phyloP scores from a whole-genome alignment of 2,888 invertebrate species.

The Steinernema carpocapsae region DNA sequence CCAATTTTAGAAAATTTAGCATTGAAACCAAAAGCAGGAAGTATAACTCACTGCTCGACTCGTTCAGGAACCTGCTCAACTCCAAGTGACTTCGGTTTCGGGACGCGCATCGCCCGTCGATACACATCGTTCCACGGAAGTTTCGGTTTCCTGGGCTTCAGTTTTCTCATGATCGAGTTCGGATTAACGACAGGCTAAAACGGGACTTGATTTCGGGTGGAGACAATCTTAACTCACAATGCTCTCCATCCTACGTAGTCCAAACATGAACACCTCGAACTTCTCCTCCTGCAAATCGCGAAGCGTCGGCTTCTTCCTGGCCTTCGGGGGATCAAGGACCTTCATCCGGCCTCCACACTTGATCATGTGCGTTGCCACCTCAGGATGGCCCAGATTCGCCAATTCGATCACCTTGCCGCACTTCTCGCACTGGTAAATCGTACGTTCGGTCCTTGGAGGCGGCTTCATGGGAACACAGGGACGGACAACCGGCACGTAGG shows the following conservation, averaged over 20 bases:
- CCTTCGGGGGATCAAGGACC: background rate
- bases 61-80: background rate
- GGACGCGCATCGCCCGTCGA: background rate
- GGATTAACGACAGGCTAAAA: background rate
- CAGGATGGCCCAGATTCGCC: constrained; percentile 13
- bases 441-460: constrained; percentile 6
- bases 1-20: too few species aligned
- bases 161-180: background rate
- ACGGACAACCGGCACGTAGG: constrained; percentile 16
- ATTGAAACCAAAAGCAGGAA: background rate
- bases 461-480: background rate
- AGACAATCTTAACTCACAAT: background rate
- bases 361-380: constrained; percentile 6
- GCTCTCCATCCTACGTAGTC: constrained; percentile 5
- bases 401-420: background rate
- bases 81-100: background rate
- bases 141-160: background rate
- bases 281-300: background rate
- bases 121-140: constrained; percentile 10
- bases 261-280: constrained; percentile 5
- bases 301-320: background rate
- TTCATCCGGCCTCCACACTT: constrained; percentile 1
- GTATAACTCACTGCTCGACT: background rate
- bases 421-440: constrained; percentile 24
- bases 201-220: background rate